phyloP scores from a whole-genome alignment of 2,113 vertebrate genomes.

The Ammodytes dubius region DNA sequence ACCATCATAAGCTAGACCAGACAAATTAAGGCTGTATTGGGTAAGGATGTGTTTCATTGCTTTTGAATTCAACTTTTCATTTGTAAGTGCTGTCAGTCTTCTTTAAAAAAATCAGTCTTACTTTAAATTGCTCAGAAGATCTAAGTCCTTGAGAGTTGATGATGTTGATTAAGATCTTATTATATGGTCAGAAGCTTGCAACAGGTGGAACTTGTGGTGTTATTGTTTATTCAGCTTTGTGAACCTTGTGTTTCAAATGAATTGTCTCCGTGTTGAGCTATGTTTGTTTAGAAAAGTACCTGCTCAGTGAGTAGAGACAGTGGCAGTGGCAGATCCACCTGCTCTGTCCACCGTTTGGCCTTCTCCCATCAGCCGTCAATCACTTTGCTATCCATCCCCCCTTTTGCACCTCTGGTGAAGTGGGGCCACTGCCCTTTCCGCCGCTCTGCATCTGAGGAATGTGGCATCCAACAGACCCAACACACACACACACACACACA shows the following conservation, averaged over 20 bases:
- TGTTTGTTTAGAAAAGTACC: not conserved
- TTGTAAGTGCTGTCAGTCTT: not conserved
- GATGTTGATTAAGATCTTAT: not conserved
- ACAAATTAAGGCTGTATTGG: not conserved
- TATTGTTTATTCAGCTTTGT: not conserved
- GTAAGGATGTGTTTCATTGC: not conserved
- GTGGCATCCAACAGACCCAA: conserved; percentile 50
- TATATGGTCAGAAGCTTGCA: no score
- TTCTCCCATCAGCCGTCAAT: conserved; percentile 55
- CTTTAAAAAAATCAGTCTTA: not conserved
- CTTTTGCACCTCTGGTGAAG: conserved; percentile 71
- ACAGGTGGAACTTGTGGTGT: not conserved
- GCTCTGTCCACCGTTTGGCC: conserved; percentile 30
- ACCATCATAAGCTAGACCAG: no score
- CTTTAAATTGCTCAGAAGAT: not conserved
- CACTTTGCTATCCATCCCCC: conserved; percentile 61
- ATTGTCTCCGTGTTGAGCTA: not conserved
- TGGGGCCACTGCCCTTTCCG: conserved; percentile 73
- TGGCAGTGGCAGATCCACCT: conserved; percentile 45
- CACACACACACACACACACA: conserved; percentile 45
- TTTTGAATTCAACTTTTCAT: not conserved
- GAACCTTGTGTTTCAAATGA: not conserved
- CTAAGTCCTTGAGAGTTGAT: no score
- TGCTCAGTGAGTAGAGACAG: not conserved
- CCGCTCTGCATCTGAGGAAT: conserved; percentile 77